Conservation (phyloP, 2,113 vertebrate species). For the Odontophorus gujanensis region DNA sequence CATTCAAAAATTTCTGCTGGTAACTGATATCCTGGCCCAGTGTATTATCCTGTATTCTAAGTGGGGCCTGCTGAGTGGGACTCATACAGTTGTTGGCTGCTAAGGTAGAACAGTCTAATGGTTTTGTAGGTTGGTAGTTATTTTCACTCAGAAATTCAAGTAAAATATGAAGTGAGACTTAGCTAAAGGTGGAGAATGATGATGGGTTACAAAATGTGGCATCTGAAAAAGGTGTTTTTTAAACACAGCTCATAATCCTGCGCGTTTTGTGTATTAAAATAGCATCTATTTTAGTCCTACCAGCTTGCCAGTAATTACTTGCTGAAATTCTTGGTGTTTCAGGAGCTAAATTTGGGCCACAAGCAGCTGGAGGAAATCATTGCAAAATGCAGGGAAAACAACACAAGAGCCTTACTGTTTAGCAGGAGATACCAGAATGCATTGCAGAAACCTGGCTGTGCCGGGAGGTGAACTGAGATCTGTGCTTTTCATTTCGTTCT, state of each 20-base stretch:
- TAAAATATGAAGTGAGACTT: background rate
- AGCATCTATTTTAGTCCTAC: background rate
- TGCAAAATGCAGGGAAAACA: background rate
- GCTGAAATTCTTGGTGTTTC: background rate
- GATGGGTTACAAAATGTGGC: background rate
- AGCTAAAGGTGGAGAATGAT: background rate
- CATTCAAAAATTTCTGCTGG: background rate
- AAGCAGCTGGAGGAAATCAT: background rate
- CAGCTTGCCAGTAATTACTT: background rate
- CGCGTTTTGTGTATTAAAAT: background rate
- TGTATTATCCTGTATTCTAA: background rate
- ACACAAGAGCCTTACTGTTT: background rate
- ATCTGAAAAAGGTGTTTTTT: background rate
- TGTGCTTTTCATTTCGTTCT: fast-evolving
- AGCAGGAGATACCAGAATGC: background rate
- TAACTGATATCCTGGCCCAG: background rate
- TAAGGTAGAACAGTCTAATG: background rate
- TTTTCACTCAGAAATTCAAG: background rate
- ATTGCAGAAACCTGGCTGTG: background rate
- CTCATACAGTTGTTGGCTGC: background rate
- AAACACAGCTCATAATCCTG: background rate
- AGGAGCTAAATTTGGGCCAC: background rate
- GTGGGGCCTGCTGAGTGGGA: too few species aligned
- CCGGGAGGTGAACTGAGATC: background rate
- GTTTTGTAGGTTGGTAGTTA: background rate